Percentiles rank a stretch among this genome's conserved stretches.
Conservation (phyloP, 2,888 invertebrate genomes). For the Caenorhabditis sp. region DNA sequence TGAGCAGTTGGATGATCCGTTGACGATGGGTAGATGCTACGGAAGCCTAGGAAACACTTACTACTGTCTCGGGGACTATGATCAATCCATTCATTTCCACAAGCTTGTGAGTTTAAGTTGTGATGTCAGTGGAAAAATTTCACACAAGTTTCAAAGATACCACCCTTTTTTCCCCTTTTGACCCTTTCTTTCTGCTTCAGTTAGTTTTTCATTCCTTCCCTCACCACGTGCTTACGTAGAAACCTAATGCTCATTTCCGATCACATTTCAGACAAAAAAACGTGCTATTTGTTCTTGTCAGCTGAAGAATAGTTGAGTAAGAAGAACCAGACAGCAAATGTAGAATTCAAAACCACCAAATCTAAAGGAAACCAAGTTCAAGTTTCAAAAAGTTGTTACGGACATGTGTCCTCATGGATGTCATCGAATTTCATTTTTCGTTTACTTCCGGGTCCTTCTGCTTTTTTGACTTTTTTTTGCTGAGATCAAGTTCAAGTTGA, state of each 20-base stretch:
- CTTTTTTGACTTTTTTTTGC: not conserved
- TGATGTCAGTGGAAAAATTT: too few relatives aligned
- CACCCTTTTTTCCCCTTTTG: not conserved
- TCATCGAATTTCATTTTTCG: constrained; percentile 37
- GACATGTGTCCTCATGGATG: constrained; percentile 23
- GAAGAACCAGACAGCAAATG: not conserved
- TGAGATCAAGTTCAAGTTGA: constrained; percentile 13
- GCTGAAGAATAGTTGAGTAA: constrained; percentile 30
- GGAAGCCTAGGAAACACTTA: constrained; percentile 66
- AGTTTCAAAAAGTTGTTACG: constrained; percentile 26
- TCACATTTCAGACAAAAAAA: constrained; percentile 38
- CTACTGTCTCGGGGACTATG: constrained; percentile 66
- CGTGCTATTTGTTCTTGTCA: constrained; percentile 55
- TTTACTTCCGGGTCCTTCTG: constrained; percentile 29
- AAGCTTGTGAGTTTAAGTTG: constrained; percentile 61
- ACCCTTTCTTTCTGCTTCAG: not conserved
- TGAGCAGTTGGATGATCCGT: constrained; percentile 53
- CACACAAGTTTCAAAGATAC: constrained; percentile 18
- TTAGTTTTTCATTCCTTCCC: not conserved
- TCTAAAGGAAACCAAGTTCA: constrained; percentile 16
- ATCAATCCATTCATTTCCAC: constrained; percentile 63
- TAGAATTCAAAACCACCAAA: constrained; percentile 8
- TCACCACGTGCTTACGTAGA: constrained; percentile 32
- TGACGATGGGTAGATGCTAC: constrained; percentile 65
- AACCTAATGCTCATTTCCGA: constrained; percentile 52